These are phyloP conservation scores for Orgyia antiqua DNA, from an alignment of 2,888 invertebrate species.

Conservation along the genomic window DNA sequence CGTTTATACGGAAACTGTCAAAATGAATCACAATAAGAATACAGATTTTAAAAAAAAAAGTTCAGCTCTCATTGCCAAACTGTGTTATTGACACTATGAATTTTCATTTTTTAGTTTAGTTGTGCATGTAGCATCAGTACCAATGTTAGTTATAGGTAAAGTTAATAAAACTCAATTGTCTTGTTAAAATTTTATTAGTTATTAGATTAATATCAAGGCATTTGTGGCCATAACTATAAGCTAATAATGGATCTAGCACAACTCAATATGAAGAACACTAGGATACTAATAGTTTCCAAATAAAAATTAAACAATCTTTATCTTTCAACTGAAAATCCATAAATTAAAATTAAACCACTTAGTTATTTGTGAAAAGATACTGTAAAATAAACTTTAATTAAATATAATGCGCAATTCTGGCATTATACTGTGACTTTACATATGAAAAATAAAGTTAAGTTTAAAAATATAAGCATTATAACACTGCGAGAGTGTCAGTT, in stretches of 20 bases:
- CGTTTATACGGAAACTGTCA: too few relatives aligned
- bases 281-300: conserved; percentile 13
- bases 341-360: conserved; percentile 7
- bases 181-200: conserved; percentile 45
- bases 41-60: too few relatives aligned
- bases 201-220: conserved; percentile 58
- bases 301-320: conserved; percentile 13
- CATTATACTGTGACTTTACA: neutral
- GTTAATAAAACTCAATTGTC: too few relatives aligned
- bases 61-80: too few relatives aligned
- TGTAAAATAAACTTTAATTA: neutral
- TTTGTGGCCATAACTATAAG: conserved; percentile 49
- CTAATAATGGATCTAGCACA: conserved; percentile 38
- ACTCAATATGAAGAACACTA: conserved; percentile 36
- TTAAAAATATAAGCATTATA: neutral
- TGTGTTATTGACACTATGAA: too few relatives aligned
- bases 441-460: neutral
- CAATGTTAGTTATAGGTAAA: too few relatives aligned
- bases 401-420: neutral
- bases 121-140: too few relatives aligned
- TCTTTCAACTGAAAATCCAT: conserved; percentile 20
- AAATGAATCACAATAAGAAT: too few relatives aligned
- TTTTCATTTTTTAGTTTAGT: too few relatives aligned
- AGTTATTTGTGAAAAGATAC: neutral
- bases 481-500: conserved; percentile 11